phyloP scores from a whole-genome alignment of 2,888 invertebrate genomes.

The Agrochola lota region DNA sequence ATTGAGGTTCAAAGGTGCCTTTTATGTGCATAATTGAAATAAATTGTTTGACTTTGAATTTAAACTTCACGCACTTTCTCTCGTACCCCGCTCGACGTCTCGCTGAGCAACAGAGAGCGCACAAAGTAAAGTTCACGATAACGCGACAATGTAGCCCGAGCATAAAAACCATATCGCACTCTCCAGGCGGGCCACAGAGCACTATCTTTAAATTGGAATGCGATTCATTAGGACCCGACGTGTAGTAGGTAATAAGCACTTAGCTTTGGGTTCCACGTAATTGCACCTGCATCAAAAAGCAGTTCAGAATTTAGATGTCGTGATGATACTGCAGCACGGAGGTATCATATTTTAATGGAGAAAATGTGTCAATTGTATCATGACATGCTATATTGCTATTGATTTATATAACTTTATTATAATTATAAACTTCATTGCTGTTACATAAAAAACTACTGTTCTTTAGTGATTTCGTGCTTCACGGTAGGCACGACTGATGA shows the following conservation, averaged over 20 bases:
- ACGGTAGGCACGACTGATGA: conserved; percentile 13
- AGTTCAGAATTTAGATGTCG: conserved; percentile 18
- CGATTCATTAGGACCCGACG: background rate
- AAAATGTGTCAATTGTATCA: conserved; percentile 47
- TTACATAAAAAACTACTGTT: conserved; percentile 24
- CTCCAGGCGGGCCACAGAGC: background rate
- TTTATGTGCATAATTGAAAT: too few species aligned
- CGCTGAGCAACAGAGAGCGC: too few species aligned
- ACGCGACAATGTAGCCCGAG: too few species aligned
- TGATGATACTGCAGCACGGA: conserved; percentile 32
- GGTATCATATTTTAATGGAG: conserved; percentile 17
- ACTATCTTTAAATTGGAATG: background rate
- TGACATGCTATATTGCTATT: conserved; percentile 28
- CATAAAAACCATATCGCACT: too few species aligned
- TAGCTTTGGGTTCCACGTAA: background rate
- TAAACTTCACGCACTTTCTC: too few species aligned
- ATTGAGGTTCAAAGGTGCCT: too few species aligned
- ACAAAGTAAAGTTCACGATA: too few species aligned
- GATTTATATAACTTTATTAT: conserved; percentile 44
- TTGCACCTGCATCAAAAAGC: conserved; percentile 2
- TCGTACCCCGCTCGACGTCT: too few species aligned
- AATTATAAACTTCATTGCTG: conserved; percentile 14
- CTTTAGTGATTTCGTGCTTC: conserved; percentile 6
- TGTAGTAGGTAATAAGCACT: background rate
- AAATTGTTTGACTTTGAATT: too few species aligned